A percentile compares a stretch with the other conserved stretches of the same genome.
Conservation (phyloP, 2,888 invertebrate genomes). For the Hoplodrina ambigua region DNA sequence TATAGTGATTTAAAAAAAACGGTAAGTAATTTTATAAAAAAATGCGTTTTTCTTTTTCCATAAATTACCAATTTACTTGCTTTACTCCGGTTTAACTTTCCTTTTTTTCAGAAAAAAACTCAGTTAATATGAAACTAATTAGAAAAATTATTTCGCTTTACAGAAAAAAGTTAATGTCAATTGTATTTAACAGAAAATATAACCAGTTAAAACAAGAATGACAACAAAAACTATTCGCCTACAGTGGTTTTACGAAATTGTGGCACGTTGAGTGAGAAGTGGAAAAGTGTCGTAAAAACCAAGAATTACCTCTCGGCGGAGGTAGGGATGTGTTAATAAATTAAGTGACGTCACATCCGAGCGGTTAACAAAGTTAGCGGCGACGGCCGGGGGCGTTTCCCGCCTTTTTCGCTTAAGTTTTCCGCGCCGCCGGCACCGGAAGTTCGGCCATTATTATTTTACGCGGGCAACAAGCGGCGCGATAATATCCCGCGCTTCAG, state of each 20-base stretch:
- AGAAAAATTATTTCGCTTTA: no score
- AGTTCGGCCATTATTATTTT: conserved; percentile 91
- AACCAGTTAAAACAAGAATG: conserved; percentile 22
- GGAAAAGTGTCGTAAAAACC: conserved; percentile 83
- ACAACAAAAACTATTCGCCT: conserved; percentile 60
- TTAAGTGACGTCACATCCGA: conserved; percentile 89
- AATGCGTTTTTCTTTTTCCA: no score
- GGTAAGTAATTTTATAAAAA: no score
- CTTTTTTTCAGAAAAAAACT: no score
- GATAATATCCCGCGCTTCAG: conserved; percentile 89
- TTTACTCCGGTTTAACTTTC: no score
- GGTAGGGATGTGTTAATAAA: conserved; percentile 89
- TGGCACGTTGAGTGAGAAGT: conserved; percentile 78
- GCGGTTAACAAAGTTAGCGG: conserved; percentile 85
- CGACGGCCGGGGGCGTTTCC: conserved; percentile 87
- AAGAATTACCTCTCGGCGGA: conserved; percentile 77
- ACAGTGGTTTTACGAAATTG: conserved; percentile 67
- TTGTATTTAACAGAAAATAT: background rate
- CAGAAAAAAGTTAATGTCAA: no score
- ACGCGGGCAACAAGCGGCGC: conserved; percentile 91
- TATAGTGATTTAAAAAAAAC: no score
- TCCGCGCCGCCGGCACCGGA: conserved; percentile 90
- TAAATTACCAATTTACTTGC: no score
- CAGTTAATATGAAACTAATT: no score
- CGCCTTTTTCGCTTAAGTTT: conserved; percentile 89